Percentiles rank a stretch among this genome's conserved stretches.
phyloP scores from a whole-genome alignment of 2,888 invertebrate species.

The Theristus sp. region DNA sequence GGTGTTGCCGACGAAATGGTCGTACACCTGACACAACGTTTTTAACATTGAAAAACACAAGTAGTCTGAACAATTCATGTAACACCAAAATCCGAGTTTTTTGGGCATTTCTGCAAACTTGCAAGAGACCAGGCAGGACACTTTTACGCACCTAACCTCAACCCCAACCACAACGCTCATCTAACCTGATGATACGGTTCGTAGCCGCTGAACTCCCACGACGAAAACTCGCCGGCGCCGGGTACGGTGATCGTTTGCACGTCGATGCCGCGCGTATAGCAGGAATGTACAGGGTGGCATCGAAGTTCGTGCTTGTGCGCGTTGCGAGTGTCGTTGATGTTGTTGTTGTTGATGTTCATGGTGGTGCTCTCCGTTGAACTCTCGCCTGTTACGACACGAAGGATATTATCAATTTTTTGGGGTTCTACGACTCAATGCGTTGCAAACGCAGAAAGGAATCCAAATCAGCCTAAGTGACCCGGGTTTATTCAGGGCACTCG shows the following conservation, averaged over 20 bases:
- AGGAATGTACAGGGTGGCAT: slow-evolving; percentile 26
- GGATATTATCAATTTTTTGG: too few species aligned
- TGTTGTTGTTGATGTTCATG: neutral
- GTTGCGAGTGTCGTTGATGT: too few species aligned
- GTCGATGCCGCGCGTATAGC: slow-evolving; percentile 46
- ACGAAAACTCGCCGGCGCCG: slow-evolving; percentile 45
- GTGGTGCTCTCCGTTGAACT: neutral
- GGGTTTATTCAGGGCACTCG: too few species aligned
- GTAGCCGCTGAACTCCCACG: slow-evolving; percentile 58
- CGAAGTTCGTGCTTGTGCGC: slow-evolving; percentile 7
- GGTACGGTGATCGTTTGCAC: slow-evolving; percentile 41
- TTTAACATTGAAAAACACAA: too few species aligned
- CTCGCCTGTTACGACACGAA: neutral
- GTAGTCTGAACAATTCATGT: too few species aligned
- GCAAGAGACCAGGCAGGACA: neutral
- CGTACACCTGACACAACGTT: slow-evolving; percentile 46
- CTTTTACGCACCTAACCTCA: neutral
- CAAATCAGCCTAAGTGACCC: too few species aligned
- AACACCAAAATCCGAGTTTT: too few species aligned
- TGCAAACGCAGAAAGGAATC: too few species aligned
- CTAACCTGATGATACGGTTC: slow-evolving; percentile 46
- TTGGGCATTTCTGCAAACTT: too few species aligned
- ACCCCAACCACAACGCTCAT: too few species aligned
- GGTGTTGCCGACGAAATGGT: slow-evolving; percentile 49
- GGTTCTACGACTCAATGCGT: too few species aligned